A percentile compares a stretch with the other conserved stretches of the same genome.
These are phyloP conservation scores for Daubentonia madagascariensis DNA, from an alignment of 2,113 vertebrate genomes.

Conservation along the genomic window DNA sequence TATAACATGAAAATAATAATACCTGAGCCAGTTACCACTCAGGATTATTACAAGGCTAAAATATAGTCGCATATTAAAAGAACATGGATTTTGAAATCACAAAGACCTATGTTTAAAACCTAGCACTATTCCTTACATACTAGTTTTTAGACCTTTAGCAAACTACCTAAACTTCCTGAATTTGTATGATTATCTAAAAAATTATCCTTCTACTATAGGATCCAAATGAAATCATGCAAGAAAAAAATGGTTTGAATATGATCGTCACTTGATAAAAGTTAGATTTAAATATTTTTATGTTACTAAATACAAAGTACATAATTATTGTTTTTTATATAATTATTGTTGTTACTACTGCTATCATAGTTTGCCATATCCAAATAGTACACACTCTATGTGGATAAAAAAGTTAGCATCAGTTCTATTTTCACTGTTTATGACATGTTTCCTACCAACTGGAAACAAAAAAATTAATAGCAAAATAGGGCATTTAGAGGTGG, in stretches of 20 bases:
- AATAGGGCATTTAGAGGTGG: slow-evolving; percentile 12
- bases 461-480: slow-evolving; percentile 34
- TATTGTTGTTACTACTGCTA: neutral
- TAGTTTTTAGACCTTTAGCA: neutral
- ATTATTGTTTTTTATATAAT: neutral
- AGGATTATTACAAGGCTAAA: neutral
- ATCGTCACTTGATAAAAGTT: neutral
- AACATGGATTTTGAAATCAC: neutral
- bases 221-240: slow-evolving; percentile 12
- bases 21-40: neutral
- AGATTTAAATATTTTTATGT: neutral
- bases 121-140: neutral
- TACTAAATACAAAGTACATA: neutral
- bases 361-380: neutral
- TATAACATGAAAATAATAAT: neutral
- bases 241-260: neutral
- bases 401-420: neutral
- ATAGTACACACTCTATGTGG: neutral
- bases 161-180: neutral
- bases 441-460: neutral
- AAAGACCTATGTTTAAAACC: neutral
- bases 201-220: neutral
- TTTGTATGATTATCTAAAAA: neutral
- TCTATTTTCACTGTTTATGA: neutral
- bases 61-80: neutral